Percentiles rank a stretch among this genome's conserved stretches.
phyloP scores from a whole-genome alignment of 2,888 invertebrate species.

The Cryptus armator region DNA sequence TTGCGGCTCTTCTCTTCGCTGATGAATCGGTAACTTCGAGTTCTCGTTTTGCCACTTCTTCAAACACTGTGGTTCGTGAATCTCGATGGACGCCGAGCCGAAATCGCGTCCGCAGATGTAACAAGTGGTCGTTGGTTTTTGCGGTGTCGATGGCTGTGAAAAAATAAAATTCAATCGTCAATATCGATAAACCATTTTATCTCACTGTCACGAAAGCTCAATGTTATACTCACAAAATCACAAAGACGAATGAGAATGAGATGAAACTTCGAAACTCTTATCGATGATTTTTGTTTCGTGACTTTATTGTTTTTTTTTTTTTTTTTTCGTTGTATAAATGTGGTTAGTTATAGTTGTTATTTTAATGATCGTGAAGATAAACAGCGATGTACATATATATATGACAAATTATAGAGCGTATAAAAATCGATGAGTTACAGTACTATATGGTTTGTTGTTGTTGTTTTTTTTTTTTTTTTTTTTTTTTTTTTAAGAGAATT shows the following conservation, averaged over 20 bases:
- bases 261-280: conserved; percentile 20
- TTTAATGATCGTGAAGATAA: conserved; percentile 34
- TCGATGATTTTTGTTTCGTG: conserved; percentile 22
- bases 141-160: conserved; percentile 63
- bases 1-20: conserved; percentile 85
- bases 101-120: conserved; percentile 90
- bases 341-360: conserved; percentile 15
- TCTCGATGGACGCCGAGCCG: conserved; percentile 88
- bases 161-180: conserved; percentile 54
- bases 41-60: conserved; percentile 89
- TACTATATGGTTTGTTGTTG: neutral
- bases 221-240: conserved; percentile 15
- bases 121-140: conserved; percentile 85
- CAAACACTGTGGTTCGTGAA: conserved; percentile 90
- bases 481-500: conserved; percentile 26
- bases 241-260: conserved; percentile 16
- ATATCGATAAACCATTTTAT: neutral
- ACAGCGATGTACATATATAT: conserved; percentile 38
- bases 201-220: neutral
- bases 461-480: neutral
- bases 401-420: conserved; percentile 28
- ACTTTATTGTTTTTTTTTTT: conserved; percentile 10
- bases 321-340: conserved; percentile 19
- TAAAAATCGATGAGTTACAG: conserved; percentile 45
- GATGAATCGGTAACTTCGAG: conserved; percentile 86